Base-by-base conservation (phyloP, 2,888 invertebrate species). In the Hipparchia sbordonii region DNA sequence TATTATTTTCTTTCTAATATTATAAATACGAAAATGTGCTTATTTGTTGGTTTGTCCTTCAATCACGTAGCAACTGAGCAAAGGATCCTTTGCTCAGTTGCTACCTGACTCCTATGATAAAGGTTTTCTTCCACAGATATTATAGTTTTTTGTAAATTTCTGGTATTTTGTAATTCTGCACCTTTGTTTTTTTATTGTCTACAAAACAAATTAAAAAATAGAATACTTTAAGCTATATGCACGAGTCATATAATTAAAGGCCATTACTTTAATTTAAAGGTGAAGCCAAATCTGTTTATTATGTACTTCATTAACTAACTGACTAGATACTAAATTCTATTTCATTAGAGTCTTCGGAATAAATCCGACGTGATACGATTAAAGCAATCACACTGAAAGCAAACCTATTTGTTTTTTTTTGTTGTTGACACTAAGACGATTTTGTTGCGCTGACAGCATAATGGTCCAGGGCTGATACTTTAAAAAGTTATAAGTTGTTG, bases 321-420 rank as follows among this genome's bases (percentile, higher is more conserved):
- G 7, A 5, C 13, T 6, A 39, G 10, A 12, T 60, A 10, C 39
- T 3, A 39, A 39, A 60, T 39, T 12, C 8, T 56, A 45, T 61
- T 45, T 61, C 12, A 45, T 61, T 61, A 39, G 7, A 39, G 60
- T 45, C 60, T 12, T 61, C n/a, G 45, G n/a, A 61, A 61, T 61
- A 12, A 33, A 61, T 61, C 45, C 45, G 60, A 61, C 60, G 12
- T 45, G 60, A 39, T 61, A 61, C 39, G 45, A 61, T 61, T 45
- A 45, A 61, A 61, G 60, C 45, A 61, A 61, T 61, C 60, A n/a
- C 60, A 45, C 60, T n/a, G 7, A 61, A 61, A 45, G 45, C 12
- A 45, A 6, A 45, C 60, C 45, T 39, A 45, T 61, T 12, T 45
- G 12, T 61, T 7, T 48, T 23, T 23, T 23, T 45, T n/a, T 6